Conservation (phyloP, 1,140 invertebrate species). For the Aphelenchoides fujianensis region DNA sequence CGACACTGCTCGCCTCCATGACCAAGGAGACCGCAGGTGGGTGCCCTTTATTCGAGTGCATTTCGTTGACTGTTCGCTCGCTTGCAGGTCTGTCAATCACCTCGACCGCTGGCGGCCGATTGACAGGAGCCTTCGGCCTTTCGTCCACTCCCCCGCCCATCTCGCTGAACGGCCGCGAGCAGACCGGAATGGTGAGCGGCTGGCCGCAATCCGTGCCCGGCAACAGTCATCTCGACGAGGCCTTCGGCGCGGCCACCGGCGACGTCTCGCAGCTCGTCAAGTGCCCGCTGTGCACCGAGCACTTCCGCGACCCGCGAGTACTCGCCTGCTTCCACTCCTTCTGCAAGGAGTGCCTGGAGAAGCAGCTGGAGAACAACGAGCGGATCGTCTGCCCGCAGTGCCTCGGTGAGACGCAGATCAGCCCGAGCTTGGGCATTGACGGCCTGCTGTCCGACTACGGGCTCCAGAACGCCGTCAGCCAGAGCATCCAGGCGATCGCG, state of each 20-base stretch:
- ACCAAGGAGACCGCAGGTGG: not conserved
- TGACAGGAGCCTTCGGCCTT: constrained; percentile 48
- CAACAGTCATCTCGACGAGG: constrained; percentile 21
- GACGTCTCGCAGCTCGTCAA: constrained; percentile 43
- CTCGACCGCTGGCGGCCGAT: constrained; percentile 2
- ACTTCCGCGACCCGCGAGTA: constrained; percentile 66
- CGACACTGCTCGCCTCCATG: constrained; percentile 33
- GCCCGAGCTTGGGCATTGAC: constrained; percentile 55
- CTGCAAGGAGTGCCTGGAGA: constrained; percentile 86
- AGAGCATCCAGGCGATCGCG: not conserved
- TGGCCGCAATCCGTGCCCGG: not conserved
- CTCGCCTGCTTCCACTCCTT: constrained; percentile 93
- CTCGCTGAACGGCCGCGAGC: not conserved
- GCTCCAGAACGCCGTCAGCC: constrained; percentile 52
- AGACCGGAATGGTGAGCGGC: constrained; percentile 1
- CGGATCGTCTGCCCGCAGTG: constrained; percentile 56
- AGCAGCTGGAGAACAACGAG: constrained; percentile 70
- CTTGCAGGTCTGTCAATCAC: not conserved
- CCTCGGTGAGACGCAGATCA: constrained; percentile 54
- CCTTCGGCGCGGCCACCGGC: not conserved
- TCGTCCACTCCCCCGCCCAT: constrained; percentile 52
- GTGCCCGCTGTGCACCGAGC: constrained; percentile 49
- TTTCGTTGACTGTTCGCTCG: not conserved
- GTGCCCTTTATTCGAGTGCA: not conserved
- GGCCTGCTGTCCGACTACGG: constrained; percentile 56